Base-by-base conservation (phyloP, 1,140 invertebrate genomes). In the Steinernema khuongi region DNA sequence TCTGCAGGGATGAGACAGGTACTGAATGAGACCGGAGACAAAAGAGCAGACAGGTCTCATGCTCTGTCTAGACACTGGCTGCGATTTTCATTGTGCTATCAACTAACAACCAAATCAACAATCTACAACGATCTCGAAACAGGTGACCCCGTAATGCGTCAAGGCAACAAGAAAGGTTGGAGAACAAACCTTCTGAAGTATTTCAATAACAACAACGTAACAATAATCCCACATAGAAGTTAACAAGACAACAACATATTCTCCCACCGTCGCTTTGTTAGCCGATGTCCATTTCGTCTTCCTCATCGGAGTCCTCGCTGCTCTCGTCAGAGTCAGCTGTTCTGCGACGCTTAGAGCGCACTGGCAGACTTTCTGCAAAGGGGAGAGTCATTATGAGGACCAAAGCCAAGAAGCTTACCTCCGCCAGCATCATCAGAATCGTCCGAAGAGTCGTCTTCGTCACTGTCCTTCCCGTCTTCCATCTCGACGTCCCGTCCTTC, bases 201-300 rank as follows among this genome's bases (percentile, higher is more conserved):
- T 4, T 60, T 26, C 11, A 60, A 17, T 17, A 60, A 11, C 11
- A 60, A 60, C 50, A 60, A 60, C 50, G 50, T 60, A 60, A 60
- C 50, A 60, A 60, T 60, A 22, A 22, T 60, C 19, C 50, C 50
- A 60, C 50, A 26, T 60, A 17, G 14, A 60, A 22, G 50, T 60
- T 26, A 60, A 60, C 50, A 60, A 60, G 4, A 60, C 14, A 60
- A 60, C 11, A 60, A 60, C 14, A 60, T 7, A 60, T 7, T 60
- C 22, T 14, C 14, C 14, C 36, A 41, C 36, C n/a, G 7, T 11
- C 4, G 22, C 14, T 60, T 60, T n/a, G 36, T 41, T 60, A 60
- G 50, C 50, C 19, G 50, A 60, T 60, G 19, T 60, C 50, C 50
- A 60, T 60, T 22, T 60, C 50, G 50, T 60, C 50, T 26, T 60